Percentiles rank a stretch among this genome's conserved stretches.
Conservation (phyloP, 2,113 vertebrate genomes). For the Climacteris rufus region DNA sequence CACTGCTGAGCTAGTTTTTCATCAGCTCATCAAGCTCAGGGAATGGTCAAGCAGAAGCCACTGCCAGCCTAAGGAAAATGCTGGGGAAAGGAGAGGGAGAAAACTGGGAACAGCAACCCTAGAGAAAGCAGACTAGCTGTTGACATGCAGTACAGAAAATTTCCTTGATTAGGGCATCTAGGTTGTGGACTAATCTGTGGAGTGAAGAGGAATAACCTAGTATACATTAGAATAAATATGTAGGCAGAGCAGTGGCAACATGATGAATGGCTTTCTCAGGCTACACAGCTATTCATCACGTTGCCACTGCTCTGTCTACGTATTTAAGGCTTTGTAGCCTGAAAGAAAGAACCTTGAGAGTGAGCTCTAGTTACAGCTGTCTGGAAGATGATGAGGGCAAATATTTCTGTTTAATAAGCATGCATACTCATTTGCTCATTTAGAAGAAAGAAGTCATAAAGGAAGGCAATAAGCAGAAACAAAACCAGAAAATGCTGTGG, state of each 20-base stretch:
- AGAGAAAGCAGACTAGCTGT: not conserved
- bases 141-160: not conserved
- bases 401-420: conserved; percentile 16
- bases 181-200: not conserved
- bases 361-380: not conserved
- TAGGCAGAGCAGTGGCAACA: not conserved
- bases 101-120: not conserved
- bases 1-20: not conserved
- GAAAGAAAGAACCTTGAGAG: not conserved
- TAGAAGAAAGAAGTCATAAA: conserved; percentile 30
- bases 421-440: not conserved
- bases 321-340: not conserved
- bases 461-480: conserved; percentile 19
- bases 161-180: not conserved
- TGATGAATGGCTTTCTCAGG: not conserved
- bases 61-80: not conserved
- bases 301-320: not conserved
- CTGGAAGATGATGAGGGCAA: not conserved
- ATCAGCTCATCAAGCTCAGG: not conserved
- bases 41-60: not conserved
- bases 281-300: not conserved
- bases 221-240: not conserved
- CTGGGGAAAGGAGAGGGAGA: not conserved
- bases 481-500: not conserved
- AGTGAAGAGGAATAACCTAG: not conserved